Evolutionary conservation across 2,888 invertebrate genomes (phyloP).

Genomic region (Esperia sulphurella): DNA sequence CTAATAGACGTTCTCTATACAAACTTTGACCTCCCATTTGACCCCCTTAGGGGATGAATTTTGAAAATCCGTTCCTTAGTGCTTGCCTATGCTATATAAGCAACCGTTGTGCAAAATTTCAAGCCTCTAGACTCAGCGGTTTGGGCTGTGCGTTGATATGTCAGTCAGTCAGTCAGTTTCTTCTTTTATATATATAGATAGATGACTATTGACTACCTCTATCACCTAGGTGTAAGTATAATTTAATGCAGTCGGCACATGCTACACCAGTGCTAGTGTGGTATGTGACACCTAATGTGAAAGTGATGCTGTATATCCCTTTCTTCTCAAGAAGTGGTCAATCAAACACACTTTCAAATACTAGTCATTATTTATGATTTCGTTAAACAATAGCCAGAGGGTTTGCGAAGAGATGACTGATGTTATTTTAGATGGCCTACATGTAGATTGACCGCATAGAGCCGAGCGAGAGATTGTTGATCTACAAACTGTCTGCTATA

Average conservation of each 20-base stretch:
- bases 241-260: not conserved
- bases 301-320: not conserved
- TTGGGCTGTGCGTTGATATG: too few species aligned
- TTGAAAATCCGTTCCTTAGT: too few species aligned
- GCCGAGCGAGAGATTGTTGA: not conserved
- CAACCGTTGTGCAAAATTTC: too few species aligned
- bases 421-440: not conserved
- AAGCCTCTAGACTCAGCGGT: too few species aligned
- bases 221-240: not conserved
- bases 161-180: too few species aligned
- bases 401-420: not conserved
- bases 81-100: too few species aligned
- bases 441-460: not conserved
- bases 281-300: not conserved
- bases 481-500: too few species aligned
- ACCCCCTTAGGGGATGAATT: too few species aligned
- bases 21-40: too few species aligned
- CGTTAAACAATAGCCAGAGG: conserved; percentile 1
- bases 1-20: too few species aligned
- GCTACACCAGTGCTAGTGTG: not conserved
- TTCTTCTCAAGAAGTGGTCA: not conserved
- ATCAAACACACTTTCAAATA: not conserved
- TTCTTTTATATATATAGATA: too few species aligned
- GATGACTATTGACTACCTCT: too few species aligned
- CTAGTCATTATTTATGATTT: not conserved